Conservation (phyloP, 2,888 invertebrate species). For the Macaria liturata region DNA sequence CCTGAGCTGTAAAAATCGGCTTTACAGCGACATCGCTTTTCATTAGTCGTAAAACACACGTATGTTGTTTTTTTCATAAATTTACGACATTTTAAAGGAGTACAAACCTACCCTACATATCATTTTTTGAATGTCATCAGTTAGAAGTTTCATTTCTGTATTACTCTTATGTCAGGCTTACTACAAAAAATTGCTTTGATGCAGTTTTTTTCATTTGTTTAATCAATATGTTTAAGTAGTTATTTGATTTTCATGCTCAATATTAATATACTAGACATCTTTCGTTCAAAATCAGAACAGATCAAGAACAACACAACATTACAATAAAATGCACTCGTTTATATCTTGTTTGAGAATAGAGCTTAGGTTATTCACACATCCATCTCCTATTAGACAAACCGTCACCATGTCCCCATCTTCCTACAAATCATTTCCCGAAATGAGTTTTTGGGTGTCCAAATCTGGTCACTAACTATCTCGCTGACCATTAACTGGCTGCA, state of each 20-base stretch:
- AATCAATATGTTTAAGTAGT: too few species aligned
- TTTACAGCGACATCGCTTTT: slow-evolving; percentile 52
- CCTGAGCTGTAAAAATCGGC: slow-evolving; percentile 52
- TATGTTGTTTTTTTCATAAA: slow-evolving; percentile 16
- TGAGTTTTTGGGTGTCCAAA: slow-evolving; percentile 43
- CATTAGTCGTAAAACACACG: slow-evolving; percentile 39
- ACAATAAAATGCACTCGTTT: too few species aligned
- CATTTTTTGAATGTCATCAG: too few species aligned
- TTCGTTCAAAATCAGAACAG: too few species aligned
- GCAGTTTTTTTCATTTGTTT: too few species aligned
- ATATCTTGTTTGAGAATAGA: too few species aligned
- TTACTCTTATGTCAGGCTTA: too few species aligned
- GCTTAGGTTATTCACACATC: neutral
- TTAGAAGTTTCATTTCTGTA: too few species aligned
- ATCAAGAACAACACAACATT: too few species aligned
- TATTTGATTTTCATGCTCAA: too few species aligned
- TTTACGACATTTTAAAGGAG: slow-evolving; percentile 8
- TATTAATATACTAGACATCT: too few species aligned
- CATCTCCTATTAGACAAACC: slow-evolving; percentile 12
- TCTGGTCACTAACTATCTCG: slow-evolving; percentile 34
- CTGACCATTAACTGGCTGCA: slow-evolving; percentile 53
- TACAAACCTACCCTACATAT: slow-evolving; percentile 3
- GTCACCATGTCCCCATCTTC: slow-evolving; percentile 13
- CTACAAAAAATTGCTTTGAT: too few species aligned
- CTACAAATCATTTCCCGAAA: slow-evolving; percentile 38